These are phyloP conservation scores for Calidris pygmaea DNA, from an alignment of 2,113 vertebrate genomes.

Conservation along the genomic window DNA sequence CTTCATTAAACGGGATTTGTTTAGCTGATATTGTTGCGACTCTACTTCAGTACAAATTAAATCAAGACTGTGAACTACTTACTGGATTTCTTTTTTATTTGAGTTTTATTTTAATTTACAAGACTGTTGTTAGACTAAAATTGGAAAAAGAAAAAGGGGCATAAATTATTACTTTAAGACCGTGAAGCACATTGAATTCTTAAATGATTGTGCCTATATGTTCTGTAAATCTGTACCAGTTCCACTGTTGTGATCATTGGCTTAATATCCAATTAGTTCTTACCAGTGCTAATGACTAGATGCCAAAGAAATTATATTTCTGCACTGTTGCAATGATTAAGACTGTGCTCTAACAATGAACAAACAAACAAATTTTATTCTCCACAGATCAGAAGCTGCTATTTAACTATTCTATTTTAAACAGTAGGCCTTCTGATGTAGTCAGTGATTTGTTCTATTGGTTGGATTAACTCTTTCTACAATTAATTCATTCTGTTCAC, in stretches of 20 bases:
- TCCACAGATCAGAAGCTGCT: not conserved
- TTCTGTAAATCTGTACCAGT: not conserved
- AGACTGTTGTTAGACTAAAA: not conserved
- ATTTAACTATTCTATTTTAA: not conserved
- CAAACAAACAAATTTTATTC: not conserved
- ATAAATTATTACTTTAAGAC: not conserved
- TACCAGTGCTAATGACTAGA: not conserved
- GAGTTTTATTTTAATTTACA: not conserved
- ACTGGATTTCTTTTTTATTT: not conserved
- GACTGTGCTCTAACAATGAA: not conserved
- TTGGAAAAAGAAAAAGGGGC: not conserved
- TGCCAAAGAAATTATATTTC: not conserved
- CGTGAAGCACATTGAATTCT: not conserved
- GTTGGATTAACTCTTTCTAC: not conserved
- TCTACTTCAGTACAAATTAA: not conserved
- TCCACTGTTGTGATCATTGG: not conserved
- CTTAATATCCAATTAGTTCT: constrained; percentile 5
- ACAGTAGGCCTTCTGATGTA: not conserved
- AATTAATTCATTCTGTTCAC: not conserved
- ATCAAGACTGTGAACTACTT: not conserved
- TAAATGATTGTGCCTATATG: not conserved
- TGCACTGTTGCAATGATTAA: not conserved
- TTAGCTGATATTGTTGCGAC: not conserved
- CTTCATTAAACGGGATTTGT: not conserved
- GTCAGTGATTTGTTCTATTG: not conserved